Evolutionary conservation across 2,797 vertebrate species (phyloP).

Genomic region (Ptychobarbus kaznakovi): DNA sequence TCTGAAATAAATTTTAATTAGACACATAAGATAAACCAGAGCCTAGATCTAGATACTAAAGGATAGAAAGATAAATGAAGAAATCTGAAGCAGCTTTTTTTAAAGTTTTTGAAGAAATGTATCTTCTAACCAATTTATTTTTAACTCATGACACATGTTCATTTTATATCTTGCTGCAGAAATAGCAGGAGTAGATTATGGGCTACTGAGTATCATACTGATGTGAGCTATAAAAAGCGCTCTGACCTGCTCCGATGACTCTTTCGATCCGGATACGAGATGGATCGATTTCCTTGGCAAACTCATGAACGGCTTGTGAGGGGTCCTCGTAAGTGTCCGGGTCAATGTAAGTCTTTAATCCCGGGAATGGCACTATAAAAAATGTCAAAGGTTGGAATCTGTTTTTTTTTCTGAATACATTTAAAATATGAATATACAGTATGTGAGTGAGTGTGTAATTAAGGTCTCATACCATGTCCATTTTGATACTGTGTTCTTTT

Average conservation of each 20-base stretch:
- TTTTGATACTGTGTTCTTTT: slow-evolving; percentile 92
- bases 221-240: background rate
- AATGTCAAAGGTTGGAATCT: background rate
- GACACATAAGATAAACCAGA: slow-evolving; percentile 11
- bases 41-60: slow-evolving; percentile 5
- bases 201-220: background rate
- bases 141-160: background rate
- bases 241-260: slow-evolving; percentile 94
- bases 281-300: slow-evolving; percentile 96
- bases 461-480: slow-evolving; percentile 82
- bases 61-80: slow-evolving; percentile 1
- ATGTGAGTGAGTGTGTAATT: slow-evolving; percentile 15
- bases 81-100: background rate
- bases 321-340: slow-evolving; percentile 97
- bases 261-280: slow-evolving; percentile 96
- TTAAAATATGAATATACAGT: background rate
- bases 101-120: background rate
- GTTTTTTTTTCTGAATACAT: background rate
- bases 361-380: slow-evolving; percentile 82
- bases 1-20: slow-evolving; percentile 30
- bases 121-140: background rate
- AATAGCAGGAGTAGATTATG: background rate
- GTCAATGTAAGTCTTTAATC: slow-evolving; percentile 95
- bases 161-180: background rate
- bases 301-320: slow-evolving; percentile 94